Evolutionary conservation across 2,888 invertebrate genomes (phyloP), one percentile per base, ranked within the genome.

Genomic region (Yponomeuta malinellus): DNA sequence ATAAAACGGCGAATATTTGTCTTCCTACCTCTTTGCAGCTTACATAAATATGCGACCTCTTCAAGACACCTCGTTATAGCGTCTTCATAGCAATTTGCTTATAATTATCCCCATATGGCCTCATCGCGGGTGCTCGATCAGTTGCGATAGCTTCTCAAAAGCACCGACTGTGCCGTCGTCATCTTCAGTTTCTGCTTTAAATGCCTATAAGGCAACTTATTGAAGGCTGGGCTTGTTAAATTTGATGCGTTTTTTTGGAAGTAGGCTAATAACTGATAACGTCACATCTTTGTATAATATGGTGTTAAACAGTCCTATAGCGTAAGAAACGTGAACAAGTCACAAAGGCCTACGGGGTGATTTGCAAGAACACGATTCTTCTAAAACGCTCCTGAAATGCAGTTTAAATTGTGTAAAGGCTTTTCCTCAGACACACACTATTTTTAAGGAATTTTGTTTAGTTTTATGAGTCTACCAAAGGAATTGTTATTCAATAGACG

Each of bases 61-160:
- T 75, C 73, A 73, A 74, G 74, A 73, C 78, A 78, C 77, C 86
- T 88, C 80, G 85, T 87, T 86, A 84, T 82, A 74, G 76, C 79
- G 80, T 84, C 82, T 80, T 79, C 81, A 76, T 77, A 69, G 59
- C 85, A 87, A 88, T 88, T 88, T 85, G 82, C 83, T 85, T 86
- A 88, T 81, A 90, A 90, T 90, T 90, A 90, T 80, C 83, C 78
- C 68, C 76, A 81, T 82, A 85, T 73, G 87, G 85, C 74, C 76
- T 79, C 85, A 84, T 75, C 43, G 29, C 12, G 10, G 15, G 31
- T 12, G 33, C 10, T 9, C 33, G n/a, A 68, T 68, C 43, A 69
- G 48, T 52, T 31, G 68, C 48, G 48, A 69, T 69, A 10, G n/a
- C 48, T 5, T 6, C 48, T 10, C 68, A 52, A 69, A 68, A 68